Conservation (phyloP, 92 coral and sea anemone genomes). For the Meandrina meandrites region DNA sequence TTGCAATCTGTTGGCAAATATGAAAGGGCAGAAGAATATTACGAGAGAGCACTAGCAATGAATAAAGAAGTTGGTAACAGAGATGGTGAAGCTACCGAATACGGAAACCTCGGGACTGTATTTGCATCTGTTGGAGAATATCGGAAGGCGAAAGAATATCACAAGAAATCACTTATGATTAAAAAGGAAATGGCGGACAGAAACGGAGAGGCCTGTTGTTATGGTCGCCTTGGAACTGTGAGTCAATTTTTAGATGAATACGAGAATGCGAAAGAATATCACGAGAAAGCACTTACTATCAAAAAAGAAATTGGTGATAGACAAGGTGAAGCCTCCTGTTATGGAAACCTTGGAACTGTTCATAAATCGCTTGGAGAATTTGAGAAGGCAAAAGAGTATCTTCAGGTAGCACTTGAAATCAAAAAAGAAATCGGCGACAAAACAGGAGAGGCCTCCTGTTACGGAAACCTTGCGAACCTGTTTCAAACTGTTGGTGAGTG, state of each 20-base stretch:
- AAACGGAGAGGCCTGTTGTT: neutral
- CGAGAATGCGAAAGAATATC: neutral
- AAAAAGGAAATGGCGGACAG: neutral
- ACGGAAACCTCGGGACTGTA: neutral
- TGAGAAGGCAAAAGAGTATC: neutral
- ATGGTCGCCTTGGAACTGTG: neutral
- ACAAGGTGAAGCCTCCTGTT: neutral
- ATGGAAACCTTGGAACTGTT: neutral
- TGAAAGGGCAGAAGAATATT: neutral
- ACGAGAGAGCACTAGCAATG: neutral
- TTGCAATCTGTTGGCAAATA: conserved; percentile 1
- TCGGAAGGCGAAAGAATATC: neutral
- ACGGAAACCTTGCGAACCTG: neutral
- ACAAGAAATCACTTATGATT: neutral
- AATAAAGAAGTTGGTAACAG: conserved; percentile 9
- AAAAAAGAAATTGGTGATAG: neutral
- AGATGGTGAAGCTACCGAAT: neutral
- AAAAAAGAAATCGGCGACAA: neutral
- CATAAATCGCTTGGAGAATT: neutral
- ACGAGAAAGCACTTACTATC: neutral
- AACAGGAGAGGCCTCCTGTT: neutral
- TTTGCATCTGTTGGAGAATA: neutral
- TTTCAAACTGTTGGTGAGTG: neutral
- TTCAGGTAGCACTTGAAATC: neutral
- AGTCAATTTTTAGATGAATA: neutral